Base-by-base conservation (phyloP, 1,140 invertebrate genomes). In the Metopolophium dirhodum region DNA sequence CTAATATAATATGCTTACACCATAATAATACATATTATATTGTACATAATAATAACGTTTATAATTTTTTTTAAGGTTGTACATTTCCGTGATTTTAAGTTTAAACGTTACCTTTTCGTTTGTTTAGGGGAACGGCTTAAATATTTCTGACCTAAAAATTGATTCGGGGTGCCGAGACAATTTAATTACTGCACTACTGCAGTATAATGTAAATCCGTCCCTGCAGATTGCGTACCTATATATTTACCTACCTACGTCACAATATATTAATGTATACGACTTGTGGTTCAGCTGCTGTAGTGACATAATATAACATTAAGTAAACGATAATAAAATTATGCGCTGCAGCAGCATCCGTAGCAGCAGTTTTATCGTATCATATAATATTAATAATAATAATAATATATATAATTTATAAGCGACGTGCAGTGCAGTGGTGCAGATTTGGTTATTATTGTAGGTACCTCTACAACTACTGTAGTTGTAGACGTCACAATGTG, bases 321-420 rank as follows among this genome's bases (percentile, higher is more conserved):
- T 77, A 77, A 77, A 77, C 14, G 14, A 18, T 77, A 77, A 4
- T n/a, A 18, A n/a, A n/a, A 7, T 77, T 77, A 77, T 18, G n/a
- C 30, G 11, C 30, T 77, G 14, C 61, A 18, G 4, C 61, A 77
- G 61, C 61, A 77, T 14, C 61, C 18, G 4, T 11, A 18, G 4
- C 61, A n/a, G 61, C 61, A 77, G 30, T 77, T 77, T 77, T n/a
- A 77, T 35, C 61, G n/a, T 77, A 54, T 54, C 3, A 22, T 23
- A 54, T 7, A 2, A 51, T 54, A 54, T 49, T 51, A 61, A 26
- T n/a, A 57, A n/a, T 14, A 37, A n/a, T n/a, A 7, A 68, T n/a
- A 77, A 77, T 77, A 77, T n/a, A 77, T n/a, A n/a, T 77, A 77
- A 77, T 77, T 77, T 77, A 77, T n/a, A 7, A 77, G 61, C n/a